Evolutionary conservation across 2,797 vertebrate genomes (phyloP).

Genomic region (Megalops cyprinoides): DNA sequence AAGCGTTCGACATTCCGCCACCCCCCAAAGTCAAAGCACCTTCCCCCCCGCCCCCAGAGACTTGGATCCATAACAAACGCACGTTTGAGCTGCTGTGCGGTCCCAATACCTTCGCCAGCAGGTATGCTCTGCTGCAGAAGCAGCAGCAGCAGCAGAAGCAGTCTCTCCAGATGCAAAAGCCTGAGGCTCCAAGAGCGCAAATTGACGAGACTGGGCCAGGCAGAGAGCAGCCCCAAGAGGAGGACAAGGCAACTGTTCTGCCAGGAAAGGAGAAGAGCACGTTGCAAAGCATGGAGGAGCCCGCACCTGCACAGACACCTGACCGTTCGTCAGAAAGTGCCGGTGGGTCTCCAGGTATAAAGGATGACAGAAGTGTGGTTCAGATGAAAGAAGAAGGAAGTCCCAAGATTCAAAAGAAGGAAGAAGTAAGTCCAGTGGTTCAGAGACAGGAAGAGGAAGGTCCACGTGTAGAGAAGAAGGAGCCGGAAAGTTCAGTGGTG

Average conservation of each 20-base stretch:
- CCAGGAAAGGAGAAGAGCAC: conserved; percentile 41
- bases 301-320: conserved; percentile 20
- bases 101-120: conserved; percentile 49
- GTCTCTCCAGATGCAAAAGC: conserved; percentile 37
- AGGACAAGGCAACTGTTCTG: conserved; percentile 24
- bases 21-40: conserved; percentile 91
- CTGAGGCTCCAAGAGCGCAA: conserved; percentile 43
- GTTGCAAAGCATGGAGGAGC: conserved; percentile 31
- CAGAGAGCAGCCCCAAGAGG: conserved; percentile 33
- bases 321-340: conserved; percentile 15
- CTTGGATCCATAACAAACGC: conserved; percentile 73
- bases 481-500: conserved; percentile 38
- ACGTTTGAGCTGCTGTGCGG: conserved; percentile 73
- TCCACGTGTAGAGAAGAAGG: conserved; percentile 35
- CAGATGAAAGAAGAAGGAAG: conserved; percentile 20
- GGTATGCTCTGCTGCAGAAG: conserved; percentile 48
- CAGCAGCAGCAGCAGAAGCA: conserved; percentile 40
- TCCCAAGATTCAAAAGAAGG: neutral
- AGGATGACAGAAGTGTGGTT: conserved; percentile 31
- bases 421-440: conserved; percentile 32
- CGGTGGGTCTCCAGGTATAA: conserved; percentile 7
- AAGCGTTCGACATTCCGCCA: conserved; percentile 84
- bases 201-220: conserved; percentile 28
- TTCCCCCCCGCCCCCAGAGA: conserved; percentile 83
- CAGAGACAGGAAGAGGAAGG: conserved; percentile 43